These are phyloP conservation scores for Macropis europaea DNA, from an alignment of 2,888 invertebrate genomes.

Conservation along the genomic window DNA sequence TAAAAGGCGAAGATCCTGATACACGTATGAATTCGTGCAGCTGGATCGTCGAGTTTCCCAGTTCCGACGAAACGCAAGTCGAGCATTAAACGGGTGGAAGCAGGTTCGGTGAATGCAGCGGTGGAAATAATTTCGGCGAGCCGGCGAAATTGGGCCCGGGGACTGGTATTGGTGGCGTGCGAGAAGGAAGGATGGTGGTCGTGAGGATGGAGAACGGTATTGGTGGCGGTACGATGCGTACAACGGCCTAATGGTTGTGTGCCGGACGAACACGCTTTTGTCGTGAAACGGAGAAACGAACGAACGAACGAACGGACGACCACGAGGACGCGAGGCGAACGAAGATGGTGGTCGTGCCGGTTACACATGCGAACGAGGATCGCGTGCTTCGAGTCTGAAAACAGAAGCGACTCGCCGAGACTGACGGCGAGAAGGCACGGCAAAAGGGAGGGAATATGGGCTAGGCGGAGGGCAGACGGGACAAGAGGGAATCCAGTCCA, in stretches of 20 bases:
- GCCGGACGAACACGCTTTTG: slow-evolving; percentile 47
- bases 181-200: slow-evolving; percentile 6
- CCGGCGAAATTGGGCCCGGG: slow-evolving; percentile 32
- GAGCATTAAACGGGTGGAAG: slow-evolving; percentile 30
- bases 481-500: slow-evolving; percentile 47
- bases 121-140: slow-evolving; percentile 48
- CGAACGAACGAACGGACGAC: slow-evolving; percentile 29
- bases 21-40: too few species aligned
- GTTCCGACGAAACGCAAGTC: slow-evolving; percentile 13
- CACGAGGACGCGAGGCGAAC: slow-evolving; percentile 35
- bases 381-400: slow-evolving; percentile 74
- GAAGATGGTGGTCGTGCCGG: slow-evolving; percentile 50
- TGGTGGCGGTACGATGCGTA: slow-evolving; percentile 43
- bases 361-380: slow-evolving; percentile 65
- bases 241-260: slow-evolving; percentile 42
- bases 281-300: slow-evolving; percentile 26
- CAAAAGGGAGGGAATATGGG: slow-evolving; percentile 52
- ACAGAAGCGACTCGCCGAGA: slow-evolving; percentile 75
- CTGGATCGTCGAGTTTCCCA: slow-evolving; percentile 17
- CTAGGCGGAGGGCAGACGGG: slow-evolving; percentile 35
- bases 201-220: slow-evolving; percentile 41
- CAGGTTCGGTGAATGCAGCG: slow-evolving; percentile 29
- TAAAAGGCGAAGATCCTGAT: too few species aligned
- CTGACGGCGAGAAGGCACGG: slow-evolving; percentile 63
- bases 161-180: neutral